Percentiles rank a stretch among this genome's conserved stretches.
Evolutionary conservation across 2,113 vertebrate genomes (phyloP).

Genomic region (Thunnus thynnus): DNA sequence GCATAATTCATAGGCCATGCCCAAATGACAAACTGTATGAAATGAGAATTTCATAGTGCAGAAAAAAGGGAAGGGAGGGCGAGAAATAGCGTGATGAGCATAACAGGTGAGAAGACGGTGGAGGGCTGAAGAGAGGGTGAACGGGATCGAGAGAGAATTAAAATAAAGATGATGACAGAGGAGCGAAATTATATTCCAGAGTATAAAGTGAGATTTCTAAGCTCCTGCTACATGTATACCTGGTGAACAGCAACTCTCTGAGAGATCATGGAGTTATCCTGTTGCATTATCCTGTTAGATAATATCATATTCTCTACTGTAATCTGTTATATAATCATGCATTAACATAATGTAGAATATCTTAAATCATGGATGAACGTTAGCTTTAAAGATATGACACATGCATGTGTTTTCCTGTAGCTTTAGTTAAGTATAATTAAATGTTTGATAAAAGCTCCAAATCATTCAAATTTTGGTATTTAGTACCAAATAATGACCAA

Average conservation of each 20-base stretch:
- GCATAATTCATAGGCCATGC: slow-evolving; percentile 92
- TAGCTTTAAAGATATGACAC: neutral
- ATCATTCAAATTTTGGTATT: neutral
- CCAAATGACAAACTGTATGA: slow-evolving; percentile 93
- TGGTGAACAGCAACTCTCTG: neutral
- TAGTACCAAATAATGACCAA: neutral
- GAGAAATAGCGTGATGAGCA: slow-evolving; percentile 50
- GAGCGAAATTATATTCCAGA: slow-evolving; percentile 88
- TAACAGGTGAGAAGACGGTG: slow-evolving; percentile 66
- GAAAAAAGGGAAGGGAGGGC: slow-evolving; percentile 78
- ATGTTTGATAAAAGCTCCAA: neutral
- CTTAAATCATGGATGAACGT: neutral
- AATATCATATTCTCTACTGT: no score
- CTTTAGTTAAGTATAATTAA: neutral
- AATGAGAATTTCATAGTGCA: slow-evolving; percentile 95
- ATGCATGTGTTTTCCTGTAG: neutral
- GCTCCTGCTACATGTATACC: neutral
- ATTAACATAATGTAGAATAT: neutral
- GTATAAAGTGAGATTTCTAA: slow-evolving; percentile 79
- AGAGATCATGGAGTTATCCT: neutral
- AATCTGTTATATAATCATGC: neutral
- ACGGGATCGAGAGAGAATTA: neutral
- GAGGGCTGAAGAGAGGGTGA: slow-evolving; percentile 39
- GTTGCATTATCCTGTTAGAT: no score
- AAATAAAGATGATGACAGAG: slow-evolving; percentile 82